Conservation (phyloP, 1,140 invertebrate genomes). For the Drosophila sulfurigaster region DNA sequence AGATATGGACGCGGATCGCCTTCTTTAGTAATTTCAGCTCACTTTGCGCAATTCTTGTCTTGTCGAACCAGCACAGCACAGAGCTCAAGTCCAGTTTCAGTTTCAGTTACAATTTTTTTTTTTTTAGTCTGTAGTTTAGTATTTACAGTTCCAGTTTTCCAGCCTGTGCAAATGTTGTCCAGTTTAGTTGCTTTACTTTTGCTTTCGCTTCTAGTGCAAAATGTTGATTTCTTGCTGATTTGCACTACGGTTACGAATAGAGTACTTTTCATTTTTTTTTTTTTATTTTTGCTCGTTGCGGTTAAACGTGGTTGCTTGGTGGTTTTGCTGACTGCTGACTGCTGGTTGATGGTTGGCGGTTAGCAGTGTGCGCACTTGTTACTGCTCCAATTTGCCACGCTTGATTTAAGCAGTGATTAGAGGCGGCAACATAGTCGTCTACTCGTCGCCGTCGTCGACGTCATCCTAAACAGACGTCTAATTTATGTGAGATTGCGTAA, state of each 20-base stretch:
- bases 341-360: constrained; percentile 37
- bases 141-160: constrained; percentile 39
- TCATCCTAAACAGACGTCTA: constrained; percentile 70
- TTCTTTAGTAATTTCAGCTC: constrained; percentile 65
- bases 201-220: constrained; percentile 70
- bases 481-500: constrained; percentile 78
- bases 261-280: constrained; percentile 1
- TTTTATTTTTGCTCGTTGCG: constrained; percentile 30
- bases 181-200: constrained; percentile 57
- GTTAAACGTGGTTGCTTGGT: constrained; percentile 18
- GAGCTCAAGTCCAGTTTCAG: constrained; percentile 65
- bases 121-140: constrained; percentile 4
- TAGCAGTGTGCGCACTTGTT: constrained; percentile 73
- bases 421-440: constrained; percentile 35
- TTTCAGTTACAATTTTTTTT: constrained; percentile 25
- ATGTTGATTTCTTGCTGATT: constrained; percentile 46
- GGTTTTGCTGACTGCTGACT: constrained; percentile 38
- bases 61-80: constrained; percentile 47
- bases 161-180: constrained; percentile 43
- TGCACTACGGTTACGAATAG: constrained; percentile 18
- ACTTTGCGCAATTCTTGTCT: constrained; percentile 74
- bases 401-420: constrained; percentile 80
- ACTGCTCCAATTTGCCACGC: constrained; percentile 81
- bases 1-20: constrained; percentile 58
- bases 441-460: constrained; percentile 41